phyloP scores from a whole-genome alignment of 1,140 invertebrate species.

The Globodera rostochiensis region DNA sequence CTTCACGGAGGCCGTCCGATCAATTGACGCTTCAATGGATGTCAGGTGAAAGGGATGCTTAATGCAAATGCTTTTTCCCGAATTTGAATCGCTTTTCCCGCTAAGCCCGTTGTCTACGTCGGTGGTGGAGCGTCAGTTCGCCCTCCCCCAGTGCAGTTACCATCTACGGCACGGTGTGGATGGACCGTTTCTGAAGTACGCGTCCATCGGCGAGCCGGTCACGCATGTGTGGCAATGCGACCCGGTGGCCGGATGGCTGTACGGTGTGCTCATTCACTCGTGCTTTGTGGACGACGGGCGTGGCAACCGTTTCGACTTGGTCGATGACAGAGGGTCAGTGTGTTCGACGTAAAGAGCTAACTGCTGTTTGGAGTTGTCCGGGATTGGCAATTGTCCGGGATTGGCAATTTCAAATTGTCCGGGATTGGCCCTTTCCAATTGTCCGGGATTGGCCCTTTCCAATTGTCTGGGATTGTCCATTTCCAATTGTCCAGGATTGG shows the following conservation, averaged over 20 bases:
- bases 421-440: no score
- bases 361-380: no score
- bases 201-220: conserved; percentile 59
- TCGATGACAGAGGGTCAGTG: conserved; percentile 58
- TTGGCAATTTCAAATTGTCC: no score
- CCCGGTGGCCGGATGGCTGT: conserved; percentile 56
- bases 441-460: no score
- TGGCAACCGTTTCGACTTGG: conserved; percentile 62
- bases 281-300: conserved; percentile 64
- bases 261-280: conserved; percentile 61
- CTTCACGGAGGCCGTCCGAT: conserved; percentile 62
- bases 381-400: no score
- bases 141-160: conserved; percentile 59
- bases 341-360: neutral
- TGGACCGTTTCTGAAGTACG: conserved; percentile 55
- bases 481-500: no score
- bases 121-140: conserved; percentile 57
- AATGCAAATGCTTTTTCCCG: neutral
- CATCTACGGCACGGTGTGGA: conserved; percentile 52
- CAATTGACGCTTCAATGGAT: conserved; percentile 57
- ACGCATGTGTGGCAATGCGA: conserved; percentile 54
- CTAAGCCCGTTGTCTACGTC: conserved; percentile 58
- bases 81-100: neutral
- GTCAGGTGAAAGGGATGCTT: conserved; percentile 47
- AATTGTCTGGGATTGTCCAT: no score